Base-by-base conservation (phyloP, 2,888 invertebrate genomes). In the Odontocolon sp. region DNA sequence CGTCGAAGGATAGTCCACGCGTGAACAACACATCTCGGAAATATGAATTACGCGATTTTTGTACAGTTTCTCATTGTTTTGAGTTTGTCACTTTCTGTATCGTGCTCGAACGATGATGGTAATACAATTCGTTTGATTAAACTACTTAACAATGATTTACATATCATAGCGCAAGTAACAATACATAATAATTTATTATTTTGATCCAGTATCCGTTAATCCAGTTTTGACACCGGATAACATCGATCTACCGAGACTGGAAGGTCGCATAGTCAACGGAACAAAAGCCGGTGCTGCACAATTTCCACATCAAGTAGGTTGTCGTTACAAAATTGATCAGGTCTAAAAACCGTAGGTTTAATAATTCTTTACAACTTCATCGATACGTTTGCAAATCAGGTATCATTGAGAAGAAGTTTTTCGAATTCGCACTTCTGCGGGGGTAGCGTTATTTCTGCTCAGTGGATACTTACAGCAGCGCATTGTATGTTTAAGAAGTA, bases 401-500 rank as follows among this genome's bases (percentile, higher is more conserved):
- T 88, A 0, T 88, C 87, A 2, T 45, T 88, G 45, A 78, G 82
- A 31, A 80, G 84, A 23, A 83, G 80, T 45, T 80, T 64, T 28
- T 74, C 70, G 0, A 11, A 57, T 2, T 11, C 0, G 5, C 89
- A 89, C 67, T 88, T 88, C 56, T 88, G 88, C 40, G 88, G 89
- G 0, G 88, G 86, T 0, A 84, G 67, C 5, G 47, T 89, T 0
- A 77, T 89, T 26, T 47, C 75, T 8, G 16, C 72, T 2, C 9
- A 66, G 3, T 73, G 85, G 79, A 72, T 89, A 2, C 56, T 88
- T 2, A 86, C 87, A 0, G 88, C 88, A 0, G 87, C 77, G 0
- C 89, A 89, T 16, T 88, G 88, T 72, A 82, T 88, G 83, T 80
- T 72, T 3, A 45, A 59, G 82, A 83, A 56, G 85, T 82, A 71